These are phyloP conservation scores for Cheilinus undulatus DNA, from an alignment of 2,113 vertebrate genomes.

Conservation along the genomic window DNA sequence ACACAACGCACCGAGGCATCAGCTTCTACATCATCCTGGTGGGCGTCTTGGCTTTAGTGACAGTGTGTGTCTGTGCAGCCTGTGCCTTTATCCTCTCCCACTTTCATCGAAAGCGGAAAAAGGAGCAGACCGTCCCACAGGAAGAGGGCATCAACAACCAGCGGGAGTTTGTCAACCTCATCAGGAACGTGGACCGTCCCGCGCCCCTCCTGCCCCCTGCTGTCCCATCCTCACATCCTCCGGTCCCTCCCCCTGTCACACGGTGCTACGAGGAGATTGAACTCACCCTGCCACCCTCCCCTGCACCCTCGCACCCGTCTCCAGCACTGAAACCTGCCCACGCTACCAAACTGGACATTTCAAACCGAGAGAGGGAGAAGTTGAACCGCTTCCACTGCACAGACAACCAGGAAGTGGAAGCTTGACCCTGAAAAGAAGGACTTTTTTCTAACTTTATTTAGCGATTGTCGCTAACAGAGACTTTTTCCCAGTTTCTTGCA, in stretches of 20 bases:
- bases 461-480: conserved; percentile 45
- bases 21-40: conserved; percentile 83
- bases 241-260: conserved; percentile 31
- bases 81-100: conserved; percentile 79
- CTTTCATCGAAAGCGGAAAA: conserved; percentile 79
- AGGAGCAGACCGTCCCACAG: conserved; percentile 71
- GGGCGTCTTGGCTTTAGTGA: conserved; percentile 73
- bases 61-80: conserved; percentile 68
- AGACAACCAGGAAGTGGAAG: conserved; percentile 83
- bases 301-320: conserved; percentile 74
- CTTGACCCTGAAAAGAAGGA: conserved; percentile 71
- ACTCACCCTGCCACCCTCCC: conserved; percentile 79
- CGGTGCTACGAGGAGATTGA: conserved; percentile 84
- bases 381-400: conserved; percentile 82
- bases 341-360: conserved; percentile 83
- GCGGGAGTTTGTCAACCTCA: conserved; percentile 84
- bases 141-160: conserved; percentile 86
- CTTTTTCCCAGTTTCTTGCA: conserved; percentile 35
- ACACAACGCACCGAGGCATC: conserved; percentile 56
- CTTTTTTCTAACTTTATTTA: conserved; percentile 28
- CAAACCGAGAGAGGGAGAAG: conserved; percentile 85
- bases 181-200: conserved; percentile 82
- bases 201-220: conserved; percentile 56
- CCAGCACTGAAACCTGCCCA: conserved; percentile 76
- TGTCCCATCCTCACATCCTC: conserved; percentile 27